Conservation (phyloP, 2,113 vertebrate species). For the Sylvilagus bachmani region DNA sequence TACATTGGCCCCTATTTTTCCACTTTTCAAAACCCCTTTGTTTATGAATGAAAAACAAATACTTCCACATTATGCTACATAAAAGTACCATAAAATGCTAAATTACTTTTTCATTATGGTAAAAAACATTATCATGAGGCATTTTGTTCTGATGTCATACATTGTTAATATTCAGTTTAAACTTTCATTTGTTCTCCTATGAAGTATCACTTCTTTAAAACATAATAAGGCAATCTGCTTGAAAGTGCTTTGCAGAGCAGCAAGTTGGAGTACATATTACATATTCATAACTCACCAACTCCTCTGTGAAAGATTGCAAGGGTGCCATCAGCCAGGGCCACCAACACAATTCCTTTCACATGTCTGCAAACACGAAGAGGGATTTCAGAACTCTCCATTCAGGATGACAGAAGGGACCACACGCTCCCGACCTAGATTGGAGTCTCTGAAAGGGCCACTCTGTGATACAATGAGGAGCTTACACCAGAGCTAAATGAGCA, state of each 20-base stretch:
- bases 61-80: background rate
- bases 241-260: slow-evolving; percentile 43
- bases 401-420: background rate
- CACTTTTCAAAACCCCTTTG: background rate
- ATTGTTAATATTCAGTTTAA: slow-evolving; percentile 13
- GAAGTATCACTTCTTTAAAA: slow-evolving; percentile 58
- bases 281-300: slow-evolving; percentile 87
- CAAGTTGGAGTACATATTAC: background rate
- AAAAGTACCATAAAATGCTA: background rate
- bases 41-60: background rate
- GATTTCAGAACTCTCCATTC: slow-evolving; percentile 29
- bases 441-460: background rate
- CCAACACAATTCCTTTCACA: slow-evolving; percentile 97
- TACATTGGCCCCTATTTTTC: background rate
- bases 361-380: slow-evolving; percentile 89
- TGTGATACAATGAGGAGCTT: background rate
- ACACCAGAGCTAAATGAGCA: background rate
- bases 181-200: slow-evolving; percentile 30
- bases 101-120: background rate
- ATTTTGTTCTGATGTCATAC: background rate
- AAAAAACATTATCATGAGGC: background rate
- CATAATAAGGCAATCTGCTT: background rate
- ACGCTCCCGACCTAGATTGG: background rate
- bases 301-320: slow-evolving; percentile 98
- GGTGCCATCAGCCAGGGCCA: slow-evolving; percentile 96